A percentile compares a stretch with the other conserved stretches of the same genome.
Evolutionary conservation across 2,797 vertebrate genomes (phyloP).

Genomic region (Melanotaenia boesemani): DNA sequence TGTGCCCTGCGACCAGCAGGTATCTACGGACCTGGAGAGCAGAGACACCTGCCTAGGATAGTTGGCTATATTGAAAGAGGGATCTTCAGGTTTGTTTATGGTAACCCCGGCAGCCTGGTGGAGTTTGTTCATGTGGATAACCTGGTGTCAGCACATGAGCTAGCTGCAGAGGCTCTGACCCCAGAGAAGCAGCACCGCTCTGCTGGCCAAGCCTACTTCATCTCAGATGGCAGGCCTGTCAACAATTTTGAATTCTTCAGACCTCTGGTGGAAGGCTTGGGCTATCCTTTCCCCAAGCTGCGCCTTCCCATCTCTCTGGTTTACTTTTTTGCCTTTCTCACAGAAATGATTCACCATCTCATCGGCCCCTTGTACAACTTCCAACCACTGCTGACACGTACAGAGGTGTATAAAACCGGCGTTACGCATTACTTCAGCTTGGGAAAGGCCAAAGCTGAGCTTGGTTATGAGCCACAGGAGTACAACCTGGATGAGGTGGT

Average conservation of each 20-base stretch:
- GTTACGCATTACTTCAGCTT: slow-evolving; percentile 95
- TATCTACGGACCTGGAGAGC: slow-evolving; percentile 95
- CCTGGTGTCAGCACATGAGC: slow-evolving; percentile 89
- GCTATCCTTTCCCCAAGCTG: slow-evolving; percentile 88
- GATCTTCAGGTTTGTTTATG: slow-evolving; percentile 91
- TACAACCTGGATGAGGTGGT: slow-evolving; percentile 89
- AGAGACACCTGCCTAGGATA: slow-evolving; percentile 93
- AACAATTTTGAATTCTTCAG: slow-evolving; percentile 98
- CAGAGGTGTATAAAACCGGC: slow-evolving; percentile 95
- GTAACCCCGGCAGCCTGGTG: slow-evolving; percentile 88
- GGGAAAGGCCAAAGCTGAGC: slow-evolving; percentile 89
- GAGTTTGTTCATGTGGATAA: slow-evolving; percentile 98
- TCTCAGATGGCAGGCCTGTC: slow-evolving; percentile 92
- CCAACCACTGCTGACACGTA: slow-evolving; percentile 93
- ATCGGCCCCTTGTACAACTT: slow-evolving; percentile 90
- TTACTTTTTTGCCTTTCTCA: slow-evolving; percentile 91
- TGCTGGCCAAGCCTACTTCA: slow-evolving; percentile 94
- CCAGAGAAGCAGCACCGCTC: slow-evolving; percentile 79
- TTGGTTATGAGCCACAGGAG: slow-evolving; percentile 86
- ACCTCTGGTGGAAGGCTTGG: slow-evolving; percentile 93
- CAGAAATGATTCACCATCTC: slow-evolving; percentile 86
- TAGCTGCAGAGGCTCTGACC: slow-evolving; percentile 87
- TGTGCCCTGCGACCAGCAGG: slow-evolving; percentile 93
- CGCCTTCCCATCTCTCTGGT: slow-evolving; percentile 88
- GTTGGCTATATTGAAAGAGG: slow-evolving; percentile 91